Conservation (phyloP, 2,797 vertebrate species). For the Bradypus variegatus region DNA sequence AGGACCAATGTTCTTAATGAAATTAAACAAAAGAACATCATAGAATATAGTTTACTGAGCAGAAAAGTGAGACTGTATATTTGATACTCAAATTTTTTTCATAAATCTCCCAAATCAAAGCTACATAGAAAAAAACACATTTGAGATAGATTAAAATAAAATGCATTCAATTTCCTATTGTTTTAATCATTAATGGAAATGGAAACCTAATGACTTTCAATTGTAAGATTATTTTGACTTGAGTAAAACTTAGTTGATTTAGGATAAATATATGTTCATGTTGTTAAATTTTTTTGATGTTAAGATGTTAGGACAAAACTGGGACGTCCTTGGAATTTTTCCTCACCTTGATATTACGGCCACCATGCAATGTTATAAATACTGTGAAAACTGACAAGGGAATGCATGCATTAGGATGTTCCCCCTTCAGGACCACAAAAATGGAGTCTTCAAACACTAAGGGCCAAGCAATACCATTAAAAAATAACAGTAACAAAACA, state of each 20-base stretch:
- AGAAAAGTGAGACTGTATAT: background rate
- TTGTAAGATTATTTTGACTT: background rate
- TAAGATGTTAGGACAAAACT: background rate
- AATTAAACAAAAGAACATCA: background rate
- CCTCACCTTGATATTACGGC: background rate
- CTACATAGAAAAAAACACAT: background rate
- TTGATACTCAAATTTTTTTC: background rate
- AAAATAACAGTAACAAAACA: background rate
- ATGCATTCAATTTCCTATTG: background rate
- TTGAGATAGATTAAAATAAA: background rate
- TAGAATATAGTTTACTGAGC: background rate
- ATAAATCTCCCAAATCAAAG: background rate
- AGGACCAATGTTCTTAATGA: background rate
- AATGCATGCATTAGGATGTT: background rate
- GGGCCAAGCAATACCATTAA: background rate
- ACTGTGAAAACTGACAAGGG: background rate
- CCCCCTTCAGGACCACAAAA: background rate
- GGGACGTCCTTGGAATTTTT: background rate
- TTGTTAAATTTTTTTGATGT: background rate
- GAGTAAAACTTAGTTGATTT: background rate
- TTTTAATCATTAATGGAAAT: conserved; percentile 1
- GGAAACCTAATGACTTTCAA: conserved; percentile 7
- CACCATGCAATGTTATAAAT: background rate
- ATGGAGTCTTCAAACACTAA: background rate
- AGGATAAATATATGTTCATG: background rate